Percentiles rank a stretch among this genome's conserved stretches.
phyloP scores from a whole-genome alignment of 2,113 vertebrate species.

The Albula goreensis region DNA sequence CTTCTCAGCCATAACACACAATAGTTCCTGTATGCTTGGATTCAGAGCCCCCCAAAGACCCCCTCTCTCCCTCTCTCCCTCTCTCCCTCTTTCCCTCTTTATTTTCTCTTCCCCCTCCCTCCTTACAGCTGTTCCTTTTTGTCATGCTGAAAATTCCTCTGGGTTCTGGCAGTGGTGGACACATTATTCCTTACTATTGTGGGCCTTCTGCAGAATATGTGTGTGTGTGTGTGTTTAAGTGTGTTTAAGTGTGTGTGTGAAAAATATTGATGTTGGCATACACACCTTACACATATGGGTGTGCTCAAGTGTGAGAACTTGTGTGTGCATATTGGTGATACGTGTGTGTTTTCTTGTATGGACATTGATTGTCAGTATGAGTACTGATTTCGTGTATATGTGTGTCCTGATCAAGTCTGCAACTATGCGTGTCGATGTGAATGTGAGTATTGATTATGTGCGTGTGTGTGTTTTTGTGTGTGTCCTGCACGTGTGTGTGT shows the following conservation, averaged over 20 bases:
- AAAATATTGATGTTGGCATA: background rate
- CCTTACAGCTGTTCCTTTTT: constrained; percentile 67
- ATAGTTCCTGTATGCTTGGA: too few relatives aligned
- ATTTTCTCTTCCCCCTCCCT: background rate
- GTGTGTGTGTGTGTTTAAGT: constrained; percentile 7
- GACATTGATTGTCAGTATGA: background rate
- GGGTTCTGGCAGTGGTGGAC: constrained; percentile 62
- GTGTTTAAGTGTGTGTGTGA: constrained; percentile 13
- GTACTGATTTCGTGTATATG: background rate
- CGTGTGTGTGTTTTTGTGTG: background rate
- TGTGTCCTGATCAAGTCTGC: background rate
- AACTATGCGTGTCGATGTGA: background rate
- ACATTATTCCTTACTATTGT: constrained; percentile 59
- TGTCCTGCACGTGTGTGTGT: background rate
- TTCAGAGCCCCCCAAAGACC: constrained; percentile 19
- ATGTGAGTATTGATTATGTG: background rate
- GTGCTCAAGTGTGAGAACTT: constrained; percentile 34
- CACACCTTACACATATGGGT: background rate
- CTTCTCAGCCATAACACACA: background rate
- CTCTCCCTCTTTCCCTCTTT: background rate
- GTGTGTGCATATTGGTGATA: background rate
- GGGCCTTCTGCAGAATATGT: constrained; percentile 14
- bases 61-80: constrained; percentile 25
- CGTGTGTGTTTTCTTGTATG: background rate
- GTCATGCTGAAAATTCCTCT: constrained; percentile 67